Evolutionary conservation across 2,113 vertebrate genomes (phyloP).

Genomic region (Pelobates fuscus): DNA sequence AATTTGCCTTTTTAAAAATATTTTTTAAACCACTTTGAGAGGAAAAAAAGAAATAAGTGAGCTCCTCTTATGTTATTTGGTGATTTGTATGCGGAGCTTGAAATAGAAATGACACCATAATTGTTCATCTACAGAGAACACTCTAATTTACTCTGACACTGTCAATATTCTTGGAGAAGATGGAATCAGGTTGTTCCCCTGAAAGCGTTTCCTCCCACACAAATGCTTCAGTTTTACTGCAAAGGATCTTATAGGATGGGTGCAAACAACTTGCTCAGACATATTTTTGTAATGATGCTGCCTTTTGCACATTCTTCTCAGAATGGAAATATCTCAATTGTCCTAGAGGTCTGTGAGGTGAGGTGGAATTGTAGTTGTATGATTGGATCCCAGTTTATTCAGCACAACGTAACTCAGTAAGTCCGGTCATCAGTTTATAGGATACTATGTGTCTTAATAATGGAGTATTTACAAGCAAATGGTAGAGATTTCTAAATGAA

Average conservation of each 20-base stretch:
- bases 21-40: too few relatives aligned
- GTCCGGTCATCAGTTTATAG: background rate
- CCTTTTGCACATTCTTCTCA: background rate
- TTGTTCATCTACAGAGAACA: conserved; percentile 11
- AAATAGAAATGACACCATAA: conserved; percentile 14
- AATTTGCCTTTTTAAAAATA: too few relatives aligned
- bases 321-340: background rate
- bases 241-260: conserved; percentile 12
- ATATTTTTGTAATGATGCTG: conserved; percentile 25
- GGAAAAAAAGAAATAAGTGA: background rate
- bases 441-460: background rate
- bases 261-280: conserved; percentile 28
- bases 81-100: conserved; percentile 16
- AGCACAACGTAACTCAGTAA: background rate
- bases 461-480: background rate
- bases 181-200: conserved; percentile 25
- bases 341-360: background rate
- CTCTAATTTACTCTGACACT: conserved; percentile 38
- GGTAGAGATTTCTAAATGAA: too few relatives aligned
- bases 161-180: conserved; percentile 6
- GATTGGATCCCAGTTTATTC: background rate
- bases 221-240: conserved; percentile 8
- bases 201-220: conserved; percentile 32
- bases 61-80: background rate
- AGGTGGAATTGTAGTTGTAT: background rate